phyloP scores from a whole-genome alignment of 2,888 invertebrate genomes.

The Leucophora obtusa region DNA sequence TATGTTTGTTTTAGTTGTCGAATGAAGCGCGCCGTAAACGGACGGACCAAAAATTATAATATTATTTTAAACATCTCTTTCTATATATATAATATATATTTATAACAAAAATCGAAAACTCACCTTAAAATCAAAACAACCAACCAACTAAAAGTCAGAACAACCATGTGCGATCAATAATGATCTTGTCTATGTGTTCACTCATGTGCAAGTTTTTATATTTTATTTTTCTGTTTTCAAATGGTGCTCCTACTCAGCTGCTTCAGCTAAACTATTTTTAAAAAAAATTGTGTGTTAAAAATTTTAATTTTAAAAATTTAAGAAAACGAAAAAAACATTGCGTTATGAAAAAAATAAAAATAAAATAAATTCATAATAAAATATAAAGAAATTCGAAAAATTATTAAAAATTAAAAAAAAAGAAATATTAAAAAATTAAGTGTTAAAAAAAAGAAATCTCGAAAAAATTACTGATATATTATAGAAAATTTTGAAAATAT shows the following conservation, averaged over 20 bases:
- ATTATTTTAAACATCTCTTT: background rate
- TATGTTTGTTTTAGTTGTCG: conserved; percentile 52
- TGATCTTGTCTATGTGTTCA: conserved; percentile 27
- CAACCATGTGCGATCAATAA: conserved; percentile 44
- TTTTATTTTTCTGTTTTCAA: conserved; percentile 9
- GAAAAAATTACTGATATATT: background rate
- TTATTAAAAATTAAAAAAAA: background rate
- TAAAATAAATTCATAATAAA: background rate
- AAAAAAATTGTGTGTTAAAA: conserved; percentile 48
- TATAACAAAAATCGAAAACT: background rate
- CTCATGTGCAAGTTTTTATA: conserved; percentile 11
- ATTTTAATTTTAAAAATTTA: conserved; percentile 28
- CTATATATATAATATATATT: background rate
- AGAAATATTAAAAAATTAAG: background rate
- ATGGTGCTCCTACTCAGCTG: conserved; percentile 44
- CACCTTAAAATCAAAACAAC: conserved; percentile 8
- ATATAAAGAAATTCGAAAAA: background rate
- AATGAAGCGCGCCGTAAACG: conserved; percentile 41
- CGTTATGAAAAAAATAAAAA: conserved; percentile 27
- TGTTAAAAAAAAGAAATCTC: background rate
- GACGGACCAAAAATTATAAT: conserved; percentile 30
- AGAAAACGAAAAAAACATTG: conserved; percentile 22
- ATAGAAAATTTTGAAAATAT: conserved; percentile 9
- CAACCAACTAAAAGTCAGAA: conserved; percentile 3
- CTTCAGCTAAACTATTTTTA: conserved; percentile 61